phyloP scores from a whole-genome alignment of 2,888 invertebrate genomes.

The Macrosiphum euphorbiae region DNA sequence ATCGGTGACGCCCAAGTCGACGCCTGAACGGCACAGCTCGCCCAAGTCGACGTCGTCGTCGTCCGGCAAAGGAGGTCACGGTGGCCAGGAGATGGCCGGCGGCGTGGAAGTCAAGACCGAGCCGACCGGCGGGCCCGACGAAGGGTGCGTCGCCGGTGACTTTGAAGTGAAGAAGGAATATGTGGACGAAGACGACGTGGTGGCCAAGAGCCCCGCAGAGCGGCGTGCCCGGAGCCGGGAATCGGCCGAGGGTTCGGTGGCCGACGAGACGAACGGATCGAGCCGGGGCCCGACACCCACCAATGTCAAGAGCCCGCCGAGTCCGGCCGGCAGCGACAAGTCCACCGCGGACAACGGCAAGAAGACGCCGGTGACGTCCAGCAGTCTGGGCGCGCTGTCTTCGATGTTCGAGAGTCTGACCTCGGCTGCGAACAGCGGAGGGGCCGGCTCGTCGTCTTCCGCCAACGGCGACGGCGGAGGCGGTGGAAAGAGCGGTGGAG shows the following conservation, averaged over 20 bases:
- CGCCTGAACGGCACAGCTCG: conserved; percentile 74
- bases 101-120: conserved; percentile 68
- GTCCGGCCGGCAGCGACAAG: conserved; percentile 64
- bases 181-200: conserved; percentile 47
- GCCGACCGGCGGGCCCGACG: not conserved
- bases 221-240: conserved; percentile 37
- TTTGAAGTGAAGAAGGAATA: conserved; percentile 70
- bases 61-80: conserved; percentile 69
- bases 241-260: conserved; percentile 70
- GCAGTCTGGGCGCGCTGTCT: conserved; percentile 86
- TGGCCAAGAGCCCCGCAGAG: conserved; percentile 42
- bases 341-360: conserved; percentile 44
- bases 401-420: conserved; percentile 92
- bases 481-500: conserved; percentile 76
- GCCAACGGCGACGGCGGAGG: conserved; percentile 69
- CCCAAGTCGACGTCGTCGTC: conserved; percentile 74
- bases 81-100: conserved; percentile 70
- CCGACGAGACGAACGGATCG: conserved; percentile 73
- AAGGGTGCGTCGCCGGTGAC: conserved; percentile 68
- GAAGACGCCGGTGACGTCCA: conserved; percentile 71
- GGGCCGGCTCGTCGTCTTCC: conserved; percentile 67
- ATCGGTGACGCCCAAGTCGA: conserved; percentile 70
- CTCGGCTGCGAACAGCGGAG: conserved; percentile 71
- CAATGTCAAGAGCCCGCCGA: conserved; percentile 67
- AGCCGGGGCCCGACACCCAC: conserved; percentile 70